Conservation (phyloP, 2,888 invertebrate species). For the Hypercompe scribonia region DNA sequence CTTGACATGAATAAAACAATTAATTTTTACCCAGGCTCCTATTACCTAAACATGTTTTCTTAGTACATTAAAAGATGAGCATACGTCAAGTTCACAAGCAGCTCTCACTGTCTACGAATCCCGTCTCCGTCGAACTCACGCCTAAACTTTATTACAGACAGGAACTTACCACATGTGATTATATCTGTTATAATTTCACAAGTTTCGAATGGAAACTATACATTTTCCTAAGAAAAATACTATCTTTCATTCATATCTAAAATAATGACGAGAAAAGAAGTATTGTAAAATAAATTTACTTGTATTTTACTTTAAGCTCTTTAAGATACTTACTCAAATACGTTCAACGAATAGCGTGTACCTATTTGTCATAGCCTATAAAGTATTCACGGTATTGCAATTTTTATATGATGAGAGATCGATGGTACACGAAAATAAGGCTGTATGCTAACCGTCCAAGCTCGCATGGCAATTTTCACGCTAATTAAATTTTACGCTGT, state of each 20-base stretch:
- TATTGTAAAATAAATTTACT: no score
- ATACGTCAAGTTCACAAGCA: conserved; percentile 47
- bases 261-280: no score
- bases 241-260: no score
- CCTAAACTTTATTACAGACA: not conserved
- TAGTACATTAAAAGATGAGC: conserved; percentile 17
- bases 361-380: not conserved
- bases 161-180: not conserved
- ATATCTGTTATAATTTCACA: not conserved
- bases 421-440: conserved; percentile 8
- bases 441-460: conserved; percentile 34
- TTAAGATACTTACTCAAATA: not conserved
- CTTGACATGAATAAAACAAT: not conserved
- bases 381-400: not conserved
- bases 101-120: conserved; percentile 39
- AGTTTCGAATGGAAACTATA: not conserved
- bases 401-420: conserved; percentile 23
- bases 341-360: not conserved
- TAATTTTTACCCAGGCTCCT: not conserved
- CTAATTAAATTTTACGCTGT: conserved; percentile 77
- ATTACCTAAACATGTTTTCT: conserved; percentile 27
- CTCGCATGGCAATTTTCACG: conserved; percentile 71
- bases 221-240: no score
- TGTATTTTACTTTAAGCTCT: no score
- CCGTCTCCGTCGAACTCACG: conserved; percentile 21